A percentile compares a stretch with the other conserved stretches of the same genome.
Conservation (phyloP, 2,113 vertebrate genomes). For the Microtus ochrogaster region DNA sequence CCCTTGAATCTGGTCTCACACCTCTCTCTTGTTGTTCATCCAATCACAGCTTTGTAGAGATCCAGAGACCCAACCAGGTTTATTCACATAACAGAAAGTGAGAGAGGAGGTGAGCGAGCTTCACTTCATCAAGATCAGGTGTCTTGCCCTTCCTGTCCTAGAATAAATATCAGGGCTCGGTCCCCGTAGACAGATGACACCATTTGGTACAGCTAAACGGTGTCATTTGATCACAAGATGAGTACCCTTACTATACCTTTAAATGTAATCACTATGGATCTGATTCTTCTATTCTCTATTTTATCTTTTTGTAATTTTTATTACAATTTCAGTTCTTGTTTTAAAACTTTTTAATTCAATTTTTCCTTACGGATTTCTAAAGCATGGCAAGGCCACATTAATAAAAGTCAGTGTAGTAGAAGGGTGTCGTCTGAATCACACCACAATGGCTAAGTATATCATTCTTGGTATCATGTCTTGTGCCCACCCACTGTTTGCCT, state of each 20-base stretch:
- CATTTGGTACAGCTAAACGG: background rate
- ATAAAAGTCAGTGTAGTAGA: background rate
- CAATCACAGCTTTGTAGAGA: background rate
- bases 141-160: background rate
- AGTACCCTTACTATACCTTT: background rate
- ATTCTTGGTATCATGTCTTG: background rate
- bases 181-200: background rate
- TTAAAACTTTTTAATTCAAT: background rate
- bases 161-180: background rate
- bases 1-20: background rate
- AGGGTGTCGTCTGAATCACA: background rate
- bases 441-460: background rate
- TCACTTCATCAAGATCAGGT: background rate
- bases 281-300: background rate
- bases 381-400: background rate
- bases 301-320: background rate
- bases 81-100: background rate
- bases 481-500: background rate
- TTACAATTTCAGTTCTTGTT: background rate
- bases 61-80: background rate
- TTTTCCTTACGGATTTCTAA: background rate
- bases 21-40: fast-evolving
- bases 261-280: background rate
- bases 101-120: background rate
- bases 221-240: background rate